phyloP scores from a whole-genome alignment of 2,113 vertebrate genomes.

The Chaetodon trifascialis region DNA sequence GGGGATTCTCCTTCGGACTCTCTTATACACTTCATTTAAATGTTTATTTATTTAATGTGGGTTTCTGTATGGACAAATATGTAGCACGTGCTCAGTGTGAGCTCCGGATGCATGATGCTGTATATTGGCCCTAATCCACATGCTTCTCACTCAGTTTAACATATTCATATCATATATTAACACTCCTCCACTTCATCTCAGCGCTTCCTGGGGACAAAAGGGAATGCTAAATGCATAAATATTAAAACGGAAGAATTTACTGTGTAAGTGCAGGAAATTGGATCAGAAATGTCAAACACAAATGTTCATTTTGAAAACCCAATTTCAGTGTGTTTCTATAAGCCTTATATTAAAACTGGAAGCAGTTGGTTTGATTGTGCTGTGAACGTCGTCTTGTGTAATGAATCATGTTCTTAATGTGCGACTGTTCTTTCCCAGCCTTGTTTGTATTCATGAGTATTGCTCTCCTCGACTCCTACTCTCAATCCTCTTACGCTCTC shows the following conservation, averaged over 20 bases:
- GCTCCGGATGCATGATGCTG: constrained; percentile 9
- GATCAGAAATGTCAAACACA: constrained; percentile 63
- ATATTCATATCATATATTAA: constrained; percentile 40
- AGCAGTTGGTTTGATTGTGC: constrained; percentile 40
- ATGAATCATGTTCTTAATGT: constrained; percentile 64
- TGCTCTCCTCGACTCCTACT: constrained; percentile 33
- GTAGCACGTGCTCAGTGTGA: too few species aligned
- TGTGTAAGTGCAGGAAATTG: constrained; percentile 52
- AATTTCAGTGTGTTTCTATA: constrained; percentile 46
- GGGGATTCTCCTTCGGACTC: background rate
- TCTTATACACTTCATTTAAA: constrained; percentile 32
- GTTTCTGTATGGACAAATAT: too few species aligned
- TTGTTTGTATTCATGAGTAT: constrained; percentile 68
- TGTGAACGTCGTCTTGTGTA: constrained; percentile 18
- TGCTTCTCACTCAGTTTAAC: constrained; percentile 35
- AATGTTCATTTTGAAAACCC: constrained; percentile 56
- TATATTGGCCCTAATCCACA: constrained; percentile 45
- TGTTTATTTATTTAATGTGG: background rate
- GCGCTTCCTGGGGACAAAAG: constrained; percentile 14
- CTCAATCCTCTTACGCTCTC: constrained; percentile 48
- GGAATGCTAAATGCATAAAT: constrained; percentile 32
- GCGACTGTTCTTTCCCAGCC: constrained; percentile 27
- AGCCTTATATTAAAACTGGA: constrained; percentile 51
- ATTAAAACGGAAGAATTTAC: constrained; percentile 50
- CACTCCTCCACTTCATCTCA: constrained; percentile 27